Evolutionary conservation across 2,797 vertebrate genomes (phyloP), one percentile per base, ranked within the genome.

Genomic region (Pantherophis alleghaniensis): DNA sequence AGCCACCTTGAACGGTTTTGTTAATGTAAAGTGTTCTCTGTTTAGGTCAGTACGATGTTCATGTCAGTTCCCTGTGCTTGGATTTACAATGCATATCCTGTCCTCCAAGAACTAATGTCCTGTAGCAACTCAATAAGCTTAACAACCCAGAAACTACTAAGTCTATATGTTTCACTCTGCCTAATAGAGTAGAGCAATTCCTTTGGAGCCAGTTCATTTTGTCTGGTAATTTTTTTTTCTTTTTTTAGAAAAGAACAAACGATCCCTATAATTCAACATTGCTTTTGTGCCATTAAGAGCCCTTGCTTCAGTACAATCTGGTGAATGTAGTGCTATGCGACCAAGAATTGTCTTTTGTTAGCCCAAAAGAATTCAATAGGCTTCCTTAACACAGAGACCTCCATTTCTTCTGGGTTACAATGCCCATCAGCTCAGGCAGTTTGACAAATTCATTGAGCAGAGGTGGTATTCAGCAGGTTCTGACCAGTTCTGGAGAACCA

Each of bases 111-210:
- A 9, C 94, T 26, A 91, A 69, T 88, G 26, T 61, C 90, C 26
- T 93, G 1, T 37, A 91, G 37, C 32, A 92, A 22, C 63, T 94
- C 59, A 90, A 51, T 91, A 87, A 94, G 57, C 60, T 93, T 90
- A 93, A 93, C 0, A 4, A 87, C 79, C 74, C 83, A 61, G 87
- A 93, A 91, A 94, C 91, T 69, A 90, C 92, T 74, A n/a, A 18
- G 3, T 86, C 7, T 91, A 61, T 32, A 93, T 93, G 59, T 24
- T 93, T 28, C 32, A 89, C 18, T 93, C 91, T 60, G 87, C 1
- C 89, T 94, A 93, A 91, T 5, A 4, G 89, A 53, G 20, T 92
- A 61, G n/a, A 92, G 57, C 61, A 87, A 5, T 79, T 92, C 89
- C 66, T 96, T 83, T 59, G 1, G 74, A 92, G 89, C 14, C 4